Evolutionary conservation across 2,888 invertebrate species (phyloP), one percentile per base, ranked within the genome.

Genomic region (Labia minor): DNA sequence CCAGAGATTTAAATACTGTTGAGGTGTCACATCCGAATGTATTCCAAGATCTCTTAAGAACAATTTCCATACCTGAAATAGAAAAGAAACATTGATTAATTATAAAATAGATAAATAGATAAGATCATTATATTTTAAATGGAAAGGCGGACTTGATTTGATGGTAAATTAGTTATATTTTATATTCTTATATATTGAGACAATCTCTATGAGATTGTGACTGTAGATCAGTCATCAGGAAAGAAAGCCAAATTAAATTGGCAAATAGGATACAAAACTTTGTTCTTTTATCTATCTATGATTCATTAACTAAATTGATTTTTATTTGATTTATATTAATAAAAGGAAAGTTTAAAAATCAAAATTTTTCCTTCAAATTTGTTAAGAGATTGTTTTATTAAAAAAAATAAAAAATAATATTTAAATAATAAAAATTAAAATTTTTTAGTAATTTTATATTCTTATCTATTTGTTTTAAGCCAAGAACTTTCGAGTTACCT

Each of bases 1-100:
- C 82, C 82, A 82, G 67, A 81, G 74, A 70, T 80, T 74, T 67
- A 79, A 82, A 72, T 81, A 82, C 66, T 76, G 72, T 10, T 79
- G 76, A 4, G 76, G 75, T 1, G 79, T 75, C 65, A 82, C 77
- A 66, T 80, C 74, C 70, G 75, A 65, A 73, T 75, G 67, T 74
- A 81, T 73, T 74, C 80, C 66, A 3, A 49, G 49, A 10, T 79
- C 77, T 63, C 73, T 75, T 49, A 82, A 74, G 63, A 80, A 80
- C 6, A 72, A 68, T 70, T 77, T 79, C 82, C 81, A 82, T 1
- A 81, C 77, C 81, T 81, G 67, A 20, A 73, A 72, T 26, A 69
- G 61, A 66, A 65, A 65, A 11, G 19, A 65, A 66, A 33, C 11
- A n/a, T n/a, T n/a, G n/a, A n/a, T 33, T 63, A 37, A 11, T 33